Conservation (phyloP, 2,888 invertebrate species). For the Gymnoscelis rufifasciata region DNA sequence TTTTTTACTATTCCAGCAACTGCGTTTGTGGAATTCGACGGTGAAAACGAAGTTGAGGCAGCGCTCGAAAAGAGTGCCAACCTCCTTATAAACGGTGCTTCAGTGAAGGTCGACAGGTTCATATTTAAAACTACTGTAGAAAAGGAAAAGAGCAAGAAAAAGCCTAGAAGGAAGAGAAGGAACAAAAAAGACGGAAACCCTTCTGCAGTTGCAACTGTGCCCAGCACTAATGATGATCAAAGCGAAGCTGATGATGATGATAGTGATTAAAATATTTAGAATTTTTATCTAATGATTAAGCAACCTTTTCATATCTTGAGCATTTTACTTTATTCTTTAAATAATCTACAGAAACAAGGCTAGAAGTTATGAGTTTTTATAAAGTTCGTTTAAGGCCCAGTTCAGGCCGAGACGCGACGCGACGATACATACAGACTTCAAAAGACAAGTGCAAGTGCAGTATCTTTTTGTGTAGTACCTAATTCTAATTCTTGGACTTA, state of each 20-base stretch:
- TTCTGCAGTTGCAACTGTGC: no score
- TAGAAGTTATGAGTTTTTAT: no score
- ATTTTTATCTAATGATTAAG: background rate
- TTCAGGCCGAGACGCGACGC: no score
- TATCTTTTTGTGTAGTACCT: no score
- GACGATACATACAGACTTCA: no score
- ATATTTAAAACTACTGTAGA: slow-evolving; percentile 27
- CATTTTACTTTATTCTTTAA: no score
- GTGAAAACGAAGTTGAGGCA: slow-evolving; percentile 49
- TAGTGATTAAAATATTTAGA: background rate
- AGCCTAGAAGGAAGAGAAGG: background rate
- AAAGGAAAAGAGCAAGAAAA: slow-evolving; percentile 1
- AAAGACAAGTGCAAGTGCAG: no score
- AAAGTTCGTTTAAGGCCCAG: no score
- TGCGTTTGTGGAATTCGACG: slow-evolving; percentile 61
- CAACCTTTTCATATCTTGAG: no score
- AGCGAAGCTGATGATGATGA: background rate
- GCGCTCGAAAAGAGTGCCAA: slow-evolving; percentile 45
- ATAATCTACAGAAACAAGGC: no score
- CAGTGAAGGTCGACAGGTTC: slow-evolving; percentile 37
- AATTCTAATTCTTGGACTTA: no score
- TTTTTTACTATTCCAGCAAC: slow-evolving; percentile 44
- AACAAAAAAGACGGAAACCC: background rate
- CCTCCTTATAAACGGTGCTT: slow-evolving; percentile 51
- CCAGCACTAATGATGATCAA: background rate